phyloP scores from a whole-genome alignment of 2,888 invertebrate species.

The Alcis repandata region DNA sequence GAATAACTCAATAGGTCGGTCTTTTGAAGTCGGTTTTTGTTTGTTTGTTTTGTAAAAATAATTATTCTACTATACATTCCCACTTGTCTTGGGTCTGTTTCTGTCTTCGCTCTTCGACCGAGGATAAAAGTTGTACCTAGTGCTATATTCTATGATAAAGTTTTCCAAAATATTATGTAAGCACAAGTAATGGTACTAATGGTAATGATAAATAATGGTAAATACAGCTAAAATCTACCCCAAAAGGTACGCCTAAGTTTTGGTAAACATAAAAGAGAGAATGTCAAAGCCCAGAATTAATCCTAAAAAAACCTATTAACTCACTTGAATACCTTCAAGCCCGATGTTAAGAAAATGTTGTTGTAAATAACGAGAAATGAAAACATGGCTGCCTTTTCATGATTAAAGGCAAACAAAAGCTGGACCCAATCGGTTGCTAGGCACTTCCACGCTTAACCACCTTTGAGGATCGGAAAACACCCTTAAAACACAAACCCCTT shows the following conservation, averaged over 20 bases:
- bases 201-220: no score
- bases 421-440: constrained; percentile 35
- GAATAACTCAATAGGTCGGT: no score
- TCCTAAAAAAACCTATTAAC: constrained; percentile 4
- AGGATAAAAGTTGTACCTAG: no score
- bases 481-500: constrained; percentile 31
- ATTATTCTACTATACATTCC: no score
- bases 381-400: constrained; percentile 35
- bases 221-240: not conserved
- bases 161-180: no score
- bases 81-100: no score
- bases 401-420: constrained; percentile 40
- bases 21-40: no score
- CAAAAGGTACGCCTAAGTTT: not conserved
- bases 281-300: not conserved
- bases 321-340: not conserved
- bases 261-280: not conserved
- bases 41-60: no score
- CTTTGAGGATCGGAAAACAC: constrained; percentile 33
- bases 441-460: constrained; percentile 24
- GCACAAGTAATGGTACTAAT: no score
- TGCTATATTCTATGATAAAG: no score
- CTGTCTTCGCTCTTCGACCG: no score
- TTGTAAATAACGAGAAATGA: constrained; percentile 22
- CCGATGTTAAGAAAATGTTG: constrained; percentile 9